Evolutionary conservation across 2,888 invertebrate species (phyloP).

Genomic region (Dasypolia templi): DNA sequence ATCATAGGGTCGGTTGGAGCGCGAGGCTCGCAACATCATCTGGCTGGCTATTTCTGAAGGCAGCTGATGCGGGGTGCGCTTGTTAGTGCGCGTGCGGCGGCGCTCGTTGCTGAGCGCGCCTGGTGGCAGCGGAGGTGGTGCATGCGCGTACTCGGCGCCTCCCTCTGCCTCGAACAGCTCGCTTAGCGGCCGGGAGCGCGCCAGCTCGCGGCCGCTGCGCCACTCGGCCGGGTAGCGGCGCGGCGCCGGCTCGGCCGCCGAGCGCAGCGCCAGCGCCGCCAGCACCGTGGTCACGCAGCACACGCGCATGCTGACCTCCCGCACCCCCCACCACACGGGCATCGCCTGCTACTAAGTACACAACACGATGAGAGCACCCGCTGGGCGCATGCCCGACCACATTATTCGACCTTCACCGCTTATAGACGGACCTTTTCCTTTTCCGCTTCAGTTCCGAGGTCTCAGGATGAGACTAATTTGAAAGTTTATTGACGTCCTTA

Average conservation of each 20-base stretch:
- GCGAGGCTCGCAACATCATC: conserved; percentile 94
- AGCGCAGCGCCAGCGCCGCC: conserved; percentile 85
- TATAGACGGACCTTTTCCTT: conserved; percentile 65
- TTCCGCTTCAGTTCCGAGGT: conserved; percentile 70
- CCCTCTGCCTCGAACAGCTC: conserved; percentile 84
- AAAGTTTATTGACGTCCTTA: conserved; percentile 31
- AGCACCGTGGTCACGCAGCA: conserved; percentile 85
- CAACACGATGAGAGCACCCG: conserved; percentile 78
- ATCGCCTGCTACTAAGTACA: conserved; percentile 86
- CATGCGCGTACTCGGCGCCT: conserved; percentile 69
- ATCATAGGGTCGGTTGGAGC: conserved; percentile 95
- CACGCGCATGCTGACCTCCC: conserved; percentile 85
- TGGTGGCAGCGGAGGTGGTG: conserved; percentile 76
- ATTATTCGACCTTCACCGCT: conserved; percentile 80
- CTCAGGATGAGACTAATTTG: conserved; percentile 31
- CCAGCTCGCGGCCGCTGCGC: conserved; percentile 79
- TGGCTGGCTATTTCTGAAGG: conserved; percentile 93
- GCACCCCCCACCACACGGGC: conserved; percentile 83
- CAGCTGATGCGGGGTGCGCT: conserved; percentile 82
- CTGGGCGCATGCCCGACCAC: conserved; percentile 86
- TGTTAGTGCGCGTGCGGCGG: conserved; percentile 80
- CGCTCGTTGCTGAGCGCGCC: conserved; percentile 82
- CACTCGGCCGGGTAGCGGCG: conserved; percentile 83
- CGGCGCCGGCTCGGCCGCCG: conserved; percentile 83
- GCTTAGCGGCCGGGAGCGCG: conserved; percentile 81